Evolutionary conservation across 2,113 vertebrate genomes (phyloP), one percentile per base, ranked within the genome.

Genomic region (Bombycilla garrulus): DNA sequence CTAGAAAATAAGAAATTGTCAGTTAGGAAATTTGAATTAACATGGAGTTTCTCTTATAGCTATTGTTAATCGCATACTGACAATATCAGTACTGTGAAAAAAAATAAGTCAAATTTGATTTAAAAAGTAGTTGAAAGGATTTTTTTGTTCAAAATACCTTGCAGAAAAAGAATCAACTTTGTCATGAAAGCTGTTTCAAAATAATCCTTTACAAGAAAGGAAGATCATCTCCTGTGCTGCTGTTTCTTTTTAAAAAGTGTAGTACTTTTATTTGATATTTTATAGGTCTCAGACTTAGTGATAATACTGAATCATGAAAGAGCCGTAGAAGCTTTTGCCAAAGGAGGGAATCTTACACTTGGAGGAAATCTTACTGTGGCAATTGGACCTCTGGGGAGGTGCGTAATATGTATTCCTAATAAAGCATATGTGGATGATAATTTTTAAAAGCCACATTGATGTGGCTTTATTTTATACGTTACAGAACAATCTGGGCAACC

Each of bases 331-430:
- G 99, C 99, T 18, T 99, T 99, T 97, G 98, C 99, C 5, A 99
- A 99, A 97, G 99, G 99, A 11, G 99, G 99, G 9, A 99, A 99
- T 96, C 98, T 99, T 60, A 99, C 99, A 2, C 98, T 99, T 20
- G 99, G 99, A 26, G 99, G 99, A 77, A 99, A 99, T 92, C 98
- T 98, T 77, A 99, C 99, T 2, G 99, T 99, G 10, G 99, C 99
- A 2, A 98, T 99, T 35, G 99, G 99, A 44, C 99, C 99, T 23
- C 26, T 99, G 91, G 98, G 98, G 64, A 98, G 98, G 98, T 98
- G 66, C 94, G 97, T 83, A 40, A 48, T 64, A 47, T 65, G 9
- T 16, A 65, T 82, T 54, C 11, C 6, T 83, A 62, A 21, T 66
- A 64, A 50, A 6, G 2, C 21, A 15, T 80, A 62, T 22, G 33